phyloP scores from a whole-genome alignment of 2,113 vertebrate species.

The Plectropomus leopardus region DNA sequence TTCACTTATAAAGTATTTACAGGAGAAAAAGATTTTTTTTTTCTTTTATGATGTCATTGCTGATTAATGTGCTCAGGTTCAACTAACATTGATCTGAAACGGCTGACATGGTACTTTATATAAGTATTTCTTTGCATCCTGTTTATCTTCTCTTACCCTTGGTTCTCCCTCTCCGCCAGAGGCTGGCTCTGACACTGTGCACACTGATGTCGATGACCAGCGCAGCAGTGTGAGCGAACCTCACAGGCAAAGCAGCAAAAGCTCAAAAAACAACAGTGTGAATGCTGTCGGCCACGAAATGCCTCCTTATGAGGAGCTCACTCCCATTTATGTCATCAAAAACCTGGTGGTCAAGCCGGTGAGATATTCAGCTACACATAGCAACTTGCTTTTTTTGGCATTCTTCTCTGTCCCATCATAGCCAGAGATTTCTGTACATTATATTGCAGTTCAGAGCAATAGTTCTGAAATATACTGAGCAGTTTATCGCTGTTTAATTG shows the following conservation, averaged over 20 bases:
- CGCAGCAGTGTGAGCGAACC: conserved; percentile 56
- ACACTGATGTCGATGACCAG: conserved; percentile 74
- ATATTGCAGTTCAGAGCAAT: too few relatives aligned
- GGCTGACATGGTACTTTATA: too few relatives aligned
- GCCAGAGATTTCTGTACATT: neutral
- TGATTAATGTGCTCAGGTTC: too few relatives aligned
- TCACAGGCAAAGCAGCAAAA: conserved; percentile 39
- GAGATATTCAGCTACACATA: conserved; percentile 47
- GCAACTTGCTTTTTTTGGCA: neutral
- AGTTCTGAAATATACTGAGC: too few relatives aligned
- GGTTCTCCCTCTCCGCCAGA: conserved; percentile 55
- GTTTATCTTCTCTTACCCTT: too few relatives aligned
- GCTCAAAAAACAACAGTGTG: conserved; percentile 2
- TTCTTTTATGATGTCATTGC: too few relatives aligned
- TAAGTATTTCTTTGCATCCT: too few relatives aligned
- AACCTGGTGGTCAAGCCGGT: conserved; percentile 80
- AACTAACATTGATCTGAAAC: too few relatives aligned
- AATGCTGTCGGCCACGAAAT: conserved; percentile 16
- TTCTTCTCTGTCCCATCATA: neutral
- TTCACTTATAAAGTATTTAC: too few relatives aligned
- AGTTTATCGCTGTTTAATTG: too few relatives aligned
- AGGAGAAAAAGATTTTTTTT: too few relatives aligned
- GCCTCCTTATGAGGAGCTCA: conserved; percentile 52
- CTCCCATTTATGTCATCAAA: conserved; percentile 78
- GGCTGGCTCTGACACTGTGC: conserved; percentile 75